A percentile compares a stretch with the other conserved stretches of the same genome.
Conservation (phyloP, 1,140 invertebrate species). For the Reticulitermes speratus region DNA sequence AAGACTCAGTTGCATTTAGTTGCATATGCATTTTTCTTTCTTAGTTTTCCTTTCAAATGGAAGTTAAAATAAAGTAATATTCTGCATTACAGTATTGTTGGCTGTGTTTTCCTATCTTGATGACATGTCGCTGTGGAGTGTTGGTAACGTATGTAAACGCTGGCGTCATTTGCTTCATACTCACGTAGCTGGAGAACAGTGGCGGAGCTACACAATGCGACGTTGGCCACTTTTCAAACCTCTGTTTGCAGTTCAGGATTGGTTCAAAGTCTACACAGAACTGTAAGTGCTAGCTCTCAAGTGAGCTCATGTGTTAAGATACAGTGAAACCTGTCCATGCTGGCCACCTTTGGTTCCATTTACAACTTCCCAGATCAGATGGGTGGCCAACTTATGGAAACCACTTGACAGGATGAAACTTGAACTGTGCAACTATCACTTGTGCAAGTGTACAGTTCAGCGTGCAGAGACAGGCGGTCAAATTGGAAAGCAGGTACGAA, state of each 20-base stretch:
- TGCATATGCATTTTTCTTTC: too few relatives aligned
- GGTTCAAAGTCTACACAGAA: conserved; percentile 70
- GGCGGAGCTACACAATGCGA: conserved; percentile 69
- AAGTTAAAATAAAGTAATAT: not conserved
- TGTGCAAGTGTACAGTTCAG: too few relatives aligned
- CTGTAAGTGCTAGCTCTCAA: conserved; percentile 46
- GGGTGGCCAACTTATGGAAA: too few relatives aligned
- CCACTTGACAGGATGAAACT: too few relatives aligned
- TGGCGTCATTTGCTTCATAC: conserved; percentile 78
- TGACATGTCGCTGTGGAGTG: conserved; percentile 85
- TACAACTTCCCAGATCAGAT: too few relatives aligned
- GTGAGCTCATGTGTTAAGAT: not conserved
- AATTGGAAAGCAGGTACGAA: too few relatives aligned
- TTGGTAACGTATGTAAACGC: conserved; percentile 79
- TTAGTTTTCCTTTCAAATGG: too few relatives aligned
- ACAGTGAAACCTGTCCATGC: too few relatives aligned
- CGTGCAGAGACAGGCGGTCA: too few relatives aligned
- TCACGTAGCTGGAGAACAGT: conserved; percentile 71
- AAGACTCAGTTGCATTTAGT: too few relatives aligned
- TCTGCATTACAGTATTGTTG: conserved; percentile 64
- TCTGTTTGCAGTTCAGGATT: conserved; percentile 67
- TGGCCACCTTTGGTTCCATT: too few relatives aligned
- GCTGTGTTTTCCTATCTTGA: conserved; percentile 87
- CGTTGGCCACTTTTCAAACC: conserved; percentile 83
- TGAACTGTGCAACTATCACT: too few relatives aligned